Percentiles rank a stretch among this genome's conserved stretches.
phyloP scores from a whole-genome alignment of 2,113 vertebrate species.

The Archilochus colubris region DNA sequence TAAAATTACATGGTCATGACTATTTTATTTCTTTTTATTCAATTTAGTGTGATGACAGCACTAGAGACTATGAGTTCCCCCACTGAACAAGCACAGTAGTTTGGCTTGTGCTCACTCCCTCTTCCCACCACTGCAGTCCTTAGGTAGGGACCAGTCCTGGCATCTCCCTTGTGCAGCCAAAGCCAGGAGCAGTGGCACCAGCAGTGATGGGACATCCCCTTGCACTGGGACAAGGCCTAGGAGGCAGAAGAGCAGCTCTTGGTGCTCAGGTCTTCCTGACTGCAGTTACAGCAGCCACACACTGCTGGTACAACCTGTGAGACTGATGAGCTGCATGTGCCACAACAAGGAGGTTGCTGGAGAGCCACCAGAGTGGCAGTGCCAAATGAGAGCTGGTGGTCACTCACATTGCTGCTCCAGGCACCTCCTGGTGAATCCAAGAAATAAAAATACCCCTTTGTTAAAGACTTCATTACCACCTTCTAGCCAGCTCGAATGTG shows the following conservation, averaged over 20 bases:
- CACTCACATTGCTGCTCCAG: not conserved
- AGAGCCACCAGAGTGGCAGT: not conserved
- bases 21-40: conserved; percentile 35
- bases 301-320: not conserved
- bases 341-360: not conserved
- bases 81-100: not conserved
- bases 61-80: not conserved
- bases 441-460: not conserved
- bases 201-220: not conserved
- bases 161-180: not conserved
- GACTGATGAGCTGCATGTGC: not conserved
- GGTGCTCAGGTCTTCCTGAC: not conserved
- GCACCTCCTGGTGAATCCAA: not conserved
- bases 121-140: not conserved
- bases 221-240: not conserved
- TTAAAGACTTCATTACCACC: not conserved
- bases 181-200: not conserved
- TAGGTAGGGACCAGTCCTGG: not conserved
- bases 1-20: not conserved
- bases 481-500: not conserved
- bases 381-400: not conserved
- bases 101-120: not conserved
- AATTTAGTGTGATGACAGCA: not conserved
- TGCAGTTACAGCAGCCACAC: not conserved
- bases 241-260: not conserved